These are phyloP conservation scores for Gymnocephalus cernua DNA, from an alignment of 2,113 vertebrate genomes.

Conservation along the genomic window DNA sequence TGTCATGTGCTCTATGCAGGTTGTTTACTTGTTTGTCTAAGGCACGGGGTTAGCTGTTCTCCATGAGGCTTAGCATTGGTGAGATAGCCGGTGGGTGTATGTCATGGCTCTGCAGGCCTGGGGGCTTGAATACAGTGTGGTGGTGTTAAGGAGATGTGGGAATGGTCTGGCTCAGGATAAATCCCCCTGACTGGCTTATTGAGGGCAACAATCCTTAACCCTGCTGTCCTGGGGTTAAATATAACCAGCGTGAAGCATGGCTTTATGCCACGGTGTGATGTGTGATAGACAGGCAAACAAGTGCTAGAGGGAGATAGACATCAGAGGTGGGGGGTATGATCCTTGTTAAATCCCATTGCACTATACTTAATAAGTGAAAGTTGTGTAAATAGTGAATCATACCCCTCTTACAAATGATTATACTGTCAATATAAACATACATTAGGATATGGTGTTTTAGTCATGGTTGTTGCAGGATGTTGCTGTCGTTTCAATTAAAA, in stretches of 20 bases:
- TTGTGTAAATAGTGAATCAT: constrained; percentile 33
- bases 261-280: constrained; percentile 69
- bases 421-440: constrained; percentile 2
- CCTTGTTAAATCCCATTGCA: constrained; percentile 50
- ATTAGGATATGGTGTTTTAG: background rate
- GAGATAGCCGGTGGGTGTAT: constrained; percentile 66
- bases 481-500: background rate
- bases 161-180: constrained; percentile 79
- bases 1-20: constrained; percentile 42
- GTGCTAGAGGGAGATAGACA: constrained; percentile 43
- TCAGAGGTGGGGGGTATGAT: constrained; percentile 58
- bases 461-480: background rate
- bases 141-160: constrained; percentile 76
- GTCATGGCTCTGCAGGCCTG: constrained; percentile 62
- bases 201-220: constrained; percentile 74
- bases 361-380: constrained; percentile 38
- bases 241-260: constrained; percentile 68
- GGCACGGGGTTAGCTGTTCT: constrained; percentile 54
- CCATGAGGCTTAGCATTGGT: constrained; percentile 70
- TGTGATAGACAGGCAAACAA: constrained; percentile 72
- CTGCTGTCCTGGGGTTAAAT: constrained; percentile 78
- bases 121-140: constrained; percentile 61
- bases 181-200: constrained; percentile 75
- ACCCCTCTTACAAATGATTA: constrained; percentile 8
- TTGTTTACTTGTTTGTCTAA: constrained; percentile 76